Percentiles rank a stretch among this genome's conserved stretches.
Conservation (phyloP, 2,888 invertebrate species). For the Amiota mariae region DNA sequence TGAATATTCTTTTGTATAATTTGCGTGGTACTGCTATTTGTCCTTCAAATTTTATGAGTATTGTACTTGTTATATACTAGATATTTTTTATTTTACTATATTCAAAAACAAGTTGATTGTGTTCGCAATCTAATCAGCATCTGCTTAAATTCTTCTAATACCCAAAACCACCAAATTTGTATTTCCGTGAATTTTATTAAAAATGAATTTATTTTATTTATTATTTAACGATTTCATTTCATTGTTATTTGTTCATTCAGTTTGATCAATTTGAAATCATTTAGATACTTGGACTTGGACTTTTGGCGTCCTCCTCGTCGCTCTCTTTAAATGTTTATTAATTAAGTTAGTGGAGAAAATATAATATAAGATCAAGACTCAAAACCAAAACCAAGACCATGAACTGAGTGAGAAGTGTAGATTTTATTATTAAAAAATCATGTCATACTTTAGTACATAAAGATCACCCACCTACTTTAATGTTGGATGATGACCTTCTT, state of each 20-base stretch:
- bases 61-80: conserved; percentile 10
- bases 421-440: neutral
- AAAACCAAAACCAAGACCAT: conserved; percentile 16
- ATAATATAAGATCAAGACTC: neutral
- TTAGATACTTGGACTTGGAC: too few species aligned
- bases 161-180: conserved; percentile 19
- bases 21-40: conserved; percentile 31
- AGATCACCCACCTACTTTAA: conserved; percentile 5
- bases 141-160: conserved; percentile 3
- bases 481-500: conserved; percentile 20
- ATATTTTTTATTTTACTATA: too few species aligned
- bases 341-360: neutral
- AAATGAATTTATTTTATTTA: neutral
- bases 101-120: neutral
- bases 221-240: neutral
- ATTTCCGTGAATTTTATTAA: conserved; percentile 20
- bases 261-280: neutral
- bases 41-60: conserved; percentile 22
- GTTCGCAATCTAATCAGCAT: conserved; percentile 24
- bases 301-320: too few species aligned
- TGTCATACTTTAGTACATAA: neutral
- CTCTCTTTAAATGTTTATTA: conserved; percentile 16
- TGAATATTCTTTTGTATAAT: conserved; percentile 2
- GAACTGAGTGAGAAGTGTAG: conserved; percentile 13
- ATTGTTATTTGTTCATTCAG: neutral